Evolutionary conservation across 2,888 invertebrate species (phyloP).

Genomic region (Anticlea derivata): DNA sequence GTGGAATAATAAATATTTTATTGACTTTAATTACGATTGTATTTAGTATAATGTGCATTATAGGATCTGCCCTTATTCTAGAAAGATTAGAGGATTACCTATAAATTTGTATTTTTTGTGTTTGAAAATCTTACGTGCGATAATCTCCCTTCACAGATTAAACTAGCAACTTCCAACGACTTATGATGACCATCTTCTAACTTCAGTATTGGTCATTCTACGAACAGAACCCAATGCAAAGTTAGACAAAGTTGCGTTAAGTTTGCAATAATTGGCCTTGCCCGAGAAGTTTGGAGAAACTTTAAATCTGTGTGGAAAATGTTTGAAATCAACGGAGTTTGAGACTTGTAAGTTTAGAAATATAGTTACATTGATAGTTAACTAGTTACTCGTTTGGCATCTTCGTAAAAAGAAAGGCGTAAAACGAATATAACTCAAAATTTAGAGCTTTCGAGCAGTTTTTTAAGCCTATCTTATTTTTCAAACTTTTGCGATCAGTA

Average conservation of each 20-base stretch:
- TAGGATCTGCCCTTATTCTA: too few species aligned
- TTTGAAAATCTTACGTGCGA: background rate
- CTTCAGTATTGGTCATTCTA: slow-evolving; percentile 24
- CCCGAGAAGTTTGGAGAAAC: slow-evolving; percentile 26
- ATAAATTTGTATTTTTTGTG: too few species aligned
- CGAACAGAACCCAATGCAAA: slow-evolving; percentile 27
- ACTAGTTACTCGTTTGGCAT: background rate
- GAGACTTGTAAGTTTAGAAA: slow-evolving; percentile 7
- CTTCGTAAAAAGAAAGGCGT: too few species aligned
- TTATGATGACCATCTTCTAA: slow-evolving; percentile 23
- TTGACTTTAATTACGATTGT: too few species aligned
- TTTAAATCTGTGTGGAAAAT: slow-evolving; percentile 20
- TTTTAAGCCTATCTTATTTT: too few species aligned
- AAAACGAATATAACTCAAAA: too few species aligned
- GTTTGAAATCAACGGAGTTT: slow-evolving; percentile 27
- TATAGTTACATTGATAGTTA: background rate
- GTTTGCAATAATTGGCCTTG: slow-evolving; percentile 37
- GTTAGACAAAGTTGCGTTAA: slow-evolving; percentile 33
- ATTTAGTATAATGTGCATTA: too few species aligned
- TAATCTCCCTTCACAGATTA: slow-evolving; percentile 6
- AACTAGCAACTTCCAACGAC: slow-evolving; percentile 14
- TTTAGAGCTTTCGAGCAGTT: too few species aligned
- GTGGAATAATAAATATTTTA: background rate
- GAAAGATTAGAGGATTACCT: too few species aligned
- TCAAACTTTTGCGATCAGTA: too few species aligned